phyloP scores from a whole-genome alignment of 2,113 vertebrate species.

The Chaenogobius annularis region DNA sequence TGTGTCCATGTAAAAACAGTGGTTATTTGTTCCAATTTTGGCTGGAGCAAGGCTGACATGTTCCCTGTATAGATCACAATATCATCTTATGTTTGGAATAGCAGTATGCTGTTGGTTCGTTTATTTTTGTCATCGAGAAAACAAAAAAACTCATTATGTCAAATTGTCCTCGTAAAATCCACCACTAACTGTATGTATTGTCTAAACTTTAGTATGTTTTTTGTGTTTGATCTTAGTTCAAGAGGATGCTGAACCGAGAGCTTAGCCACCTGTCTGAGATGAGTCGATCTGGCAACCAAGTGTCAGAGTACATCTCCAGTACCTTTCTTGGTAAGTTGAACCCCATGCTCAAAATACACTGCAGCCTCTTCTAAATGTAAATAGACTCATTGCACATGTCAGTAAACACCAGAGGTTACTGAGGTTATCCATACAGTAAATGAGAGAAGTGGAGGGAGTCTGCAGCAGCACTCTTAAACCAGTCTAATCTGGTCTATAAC shows the following conservation, averaged over 20 bases:
- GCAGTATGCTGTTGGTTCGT: conserved; percentile 12
- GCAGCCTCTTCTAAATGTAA: conserved; percentile 2
- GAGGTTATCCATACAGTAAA: conserved; percentile 21
- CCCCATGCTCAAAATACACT: conserved; percentile 23
- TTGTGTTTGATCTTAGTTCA: conserved; percentile 83
- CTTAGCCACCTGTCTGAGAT: conserved; percentile 97
- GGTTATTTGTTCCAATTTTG: conserved; percentile 1
- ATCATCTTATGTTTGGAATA: neutral
- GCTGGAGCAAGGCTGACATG: conserved; percentile 20
- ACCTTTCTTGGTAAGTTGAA: conserved; percentile 92
- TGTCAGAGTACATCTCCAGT: conserved; percentile 98
- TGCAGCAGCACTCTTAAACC: conserved; percentile 57
- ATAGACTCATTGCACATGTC: neutral
- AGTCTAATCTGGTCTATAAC: conserved; percentile 66
- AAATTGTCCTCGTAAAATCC: neutral
- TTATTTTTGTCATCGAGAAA: conserved; percentile 2
- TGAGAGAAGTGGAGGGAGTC: conserved; percentile 4
- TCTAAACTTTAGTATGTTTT: conserved; percentile 5
- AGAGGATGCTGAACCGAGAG: conserved; percentile 98
- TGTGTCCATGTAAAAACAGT: conserved; percentile 74
- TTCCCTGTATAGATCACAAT: conserved; percentile 6
- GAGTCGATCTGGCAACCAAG: conserved; percentile 98
- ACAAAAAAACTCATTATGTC: neutral
- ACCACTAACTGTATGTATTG: neutral
- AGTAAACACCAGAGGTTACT: conserved; percentile 12